These are phyloP conservation scores for Hetaerina americana DNA, from an alignment of 1,140 invertebrate species.

Conservation along the genomic window DNA sequence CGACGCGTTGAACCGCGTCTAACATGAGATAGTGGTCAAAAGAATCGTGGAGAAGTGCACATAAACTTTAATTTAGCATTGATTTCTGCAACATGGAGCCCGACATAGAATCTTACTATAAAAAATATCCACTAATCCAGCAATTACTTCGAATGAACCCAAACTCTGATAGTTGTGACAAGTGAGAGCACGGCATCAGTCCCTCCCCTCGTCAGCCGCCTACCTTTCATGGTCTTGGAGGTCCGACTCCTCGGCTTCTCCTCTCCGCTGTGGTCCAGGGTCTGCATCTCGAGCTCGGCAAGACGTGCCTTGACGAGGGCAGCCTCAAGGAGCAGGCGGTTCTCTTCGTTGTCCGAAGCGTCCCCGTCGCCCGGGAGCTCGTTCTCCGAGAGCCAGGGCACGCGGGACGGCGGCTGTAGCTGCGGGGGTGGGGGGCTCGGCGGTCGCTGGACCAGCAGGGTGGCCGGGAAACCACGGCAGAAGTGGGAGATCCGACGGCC, in stretches of 20 bases:
- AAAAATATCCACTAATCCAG: too few species aligned
- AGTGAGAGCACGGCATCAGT: too few species aligned
- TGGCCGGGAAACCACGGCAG: slow-evolving; percentile 21
- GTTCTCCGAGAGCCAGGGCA: slow-evolving; percentile 19
- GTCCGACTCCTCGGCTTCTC: neutral
- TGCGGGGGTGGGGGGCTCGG: slow-evolving; percentile 6
- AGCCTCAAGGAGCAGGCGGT: neutral
- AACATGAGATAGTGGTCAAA: too few species aligned
- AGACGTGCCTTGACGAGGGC: neutral
- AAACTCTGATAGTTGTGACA: too few species aligned
- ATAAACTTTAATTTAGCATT: too few species aligned
- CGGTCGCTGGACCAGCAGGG: slow-evolving; percentile 18
- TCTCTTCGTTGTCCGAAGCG: slow-evolving; percentile 12
- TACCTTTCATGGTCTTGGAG: too few species aligned
- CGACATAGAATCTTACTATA: too few species aligned
- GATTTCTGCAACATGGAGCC: too few species aligned
- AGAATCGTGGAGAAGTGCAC: too few species aligned
- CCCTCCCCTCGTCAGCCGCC: too few species aligned
- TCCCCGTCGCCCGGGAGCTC: slow-evolving; percentile 23
- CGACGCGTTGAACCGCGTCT: too few species aligned
- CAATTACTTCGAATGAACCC: too few species aligned
- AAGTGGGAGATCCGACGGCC: slow-evolving; percentile 25
- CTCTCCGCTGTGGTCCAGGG: neutral
- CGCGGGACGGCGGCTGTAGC: neutral
- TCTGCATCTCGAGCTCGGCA: neutral